These are phyloP conservation scores for Alethe diademata DNA, from an alignment of 2,113 vertebrate genomes.

Conservation along the genomic window DNA sequence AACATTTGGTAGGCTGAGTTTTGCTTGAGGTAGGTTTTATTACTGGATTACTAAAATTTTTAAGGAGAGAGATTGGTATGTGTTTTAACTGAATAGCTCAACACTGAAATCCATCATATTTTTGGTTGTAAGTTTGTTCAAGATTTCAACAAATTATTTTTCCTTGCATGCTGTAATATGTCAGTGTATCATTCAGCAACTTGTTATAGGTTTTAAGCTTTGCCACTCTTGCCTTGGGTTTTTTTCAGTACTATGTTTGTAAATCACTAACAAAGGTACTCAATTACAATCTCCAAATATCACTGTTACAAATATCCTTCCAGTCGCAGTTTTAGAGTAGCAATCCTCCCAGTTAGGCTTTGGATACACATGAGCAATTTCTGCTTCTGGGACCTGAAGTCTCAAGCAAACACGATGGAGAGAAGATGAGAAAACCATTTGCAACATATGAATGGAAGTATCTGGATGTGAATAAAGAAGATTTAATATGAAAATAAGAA, in stretches of 20 bases:
- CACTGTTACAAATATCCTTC: not conserved
- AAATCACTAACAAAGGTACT: not conserved
- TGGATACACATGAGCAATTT: not conserved
- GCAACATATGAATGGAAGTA: not conserved
- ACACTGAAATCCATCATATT: not conserved
- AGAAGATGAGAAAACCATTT: not conserved
- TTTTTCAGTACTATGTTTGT: not conserved
- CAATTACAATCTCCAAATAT: not conserved
- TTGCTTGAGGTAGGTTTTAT: not conserved
- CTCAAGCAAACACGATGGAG: not conserved
- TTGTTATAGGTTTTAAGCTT: not conserved
- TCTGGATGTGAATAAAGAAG: not conserved
- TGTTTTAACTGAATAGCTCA: not conserved
- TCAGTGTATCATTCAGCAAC: not conserved
- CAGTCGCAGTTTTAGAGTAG: not conserved
- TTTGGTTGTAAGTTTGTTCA: not conserved
- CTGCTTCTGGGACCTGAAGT: not conserved
- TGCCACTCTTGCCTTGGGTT: not conserved
- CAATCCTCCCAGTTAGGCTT: not conserved
- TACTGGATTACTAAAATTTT: not conserved
- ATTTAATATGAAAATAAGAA: not conserved
- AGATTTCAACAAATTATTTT: not conserved
- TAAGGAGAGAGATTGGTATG: not conserved
- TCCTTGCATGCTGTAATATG: not conserved
- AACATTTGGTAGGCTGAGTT: not conserved